A percentile compares a stretch with the other conserved stretches of the same genome.
Conservation (phyloP, 2,888 invertebrate genomes). For the Agonopterix subpropinquella region DNA sequence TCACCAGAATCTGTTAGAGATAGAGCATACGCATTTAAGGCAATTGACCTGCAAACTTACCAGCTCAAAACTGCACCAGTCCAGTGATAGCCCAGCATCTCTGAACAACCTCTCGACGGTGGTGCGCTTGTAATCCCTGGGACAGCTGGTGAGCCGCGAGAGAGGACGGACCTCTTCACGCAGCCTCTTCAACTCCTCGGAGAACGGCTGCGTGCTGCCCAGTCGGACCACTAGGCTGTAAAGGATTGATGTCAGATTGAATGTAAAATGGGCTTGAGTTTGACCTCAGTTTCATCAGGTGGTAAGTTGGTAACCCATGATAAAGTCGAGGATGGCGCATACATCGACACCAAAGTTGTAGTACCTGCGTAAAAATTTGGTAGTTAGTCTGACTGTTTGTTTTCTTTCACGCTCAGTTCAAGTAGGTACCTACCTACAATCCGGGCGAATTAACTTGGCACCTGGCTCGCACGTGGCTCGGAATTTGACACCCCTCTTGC, state of each 20-base stretch:
- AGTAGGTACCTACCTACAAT: too few species aligned
- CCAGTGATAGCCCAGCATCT: constrained; percentile 84
- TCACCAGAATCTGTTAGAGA: too few species aligned
- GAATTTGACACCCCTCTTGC: too few species aligned
- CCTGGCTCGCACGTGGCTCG: too few species aligned
- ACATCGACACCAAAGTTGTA: not conserved
- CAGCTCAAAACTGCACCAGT: constrained; percentile 93
- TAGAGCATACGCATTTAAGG: too few species aligned
- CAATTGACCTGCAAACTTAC: constrained; percentile 52
- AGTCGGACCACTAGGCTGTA: constrained; percentile 86
- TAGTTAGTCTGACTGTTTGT: too few species aligned
- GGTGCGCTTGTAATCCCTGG: constrained; percentile 88
- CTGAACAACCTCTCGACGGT: constrained; percentile 90
- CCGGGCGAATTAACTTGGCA: too few species aligned
- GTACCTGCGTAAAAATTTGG: too few species aligned
- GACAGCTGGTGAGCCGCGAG: constrained; percentile 85
- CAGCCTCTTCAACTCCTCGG: constrained; percentile 79
- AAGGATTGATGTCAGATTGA: constrained; percentile 4
- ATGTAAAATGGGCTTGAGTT: not conserved
- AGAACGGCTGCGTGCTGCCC: constrained; percentile 85
- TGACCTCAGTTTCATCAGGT: not conserved
- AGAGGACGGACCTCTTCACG: constrained; percentile 89
- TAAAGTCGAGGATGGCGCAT: too few species aligned
- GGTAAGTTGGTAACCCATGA: too few species aligned
- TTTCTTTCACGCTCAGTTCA: too few species aligned